Base-by-base conservation (phyloP, 2,888 invertebrate genomes). In the Rosalia funebris region DNA sequence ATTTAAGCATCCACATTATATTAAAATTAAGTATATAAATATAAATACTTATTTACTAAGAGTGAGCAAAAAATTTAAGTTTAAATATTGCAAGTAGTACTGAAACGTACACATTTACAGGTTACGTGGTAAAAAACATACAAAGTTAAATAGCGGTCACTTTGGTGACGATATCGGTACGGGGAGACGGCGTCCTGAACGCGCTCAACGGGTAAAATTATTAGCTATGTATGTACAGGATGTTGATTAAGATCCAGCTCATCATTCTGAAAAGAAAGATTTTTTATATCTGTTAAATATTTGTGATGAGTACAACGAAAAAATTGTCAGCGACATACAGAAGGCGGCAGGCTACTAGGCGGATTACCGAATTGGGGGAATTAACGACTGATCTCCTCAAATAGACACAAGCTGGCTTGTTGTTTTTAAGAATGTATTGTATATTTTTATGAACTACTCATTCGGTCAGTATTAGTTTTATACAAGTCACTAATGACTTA, bases 1-100 rank as follows among this genome's bases (percentile, higher is more conserved):
- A 25, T 20, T 44, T 12, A 5, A n/a, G 9, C 1, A n/a, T 25
- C n/a, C 14, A 12, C n/a, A 47, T 17, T 11, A 12, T 37, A 20
- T 20, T 36, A 48, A 36, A 17, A 34, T 47, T 34, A 47, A 36
- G 10, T 37, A 48, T 19, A 1, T 48, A 48, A 36, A 20, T 36
- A 48, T 16, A 48, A 48, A 48, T 48, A 48, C 48, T 48, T 48
- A 48, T 32, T 34, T 37, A 48, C 17, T n/a, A 15, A 48, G 12
- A 44, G 1, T 7, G 14, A 2, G 2, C 25, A 19, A 3, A 34
- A 34, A 34, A 34, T 10, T 10, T 10, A 34, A 34, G 2, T 34
- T 2, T 34, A 7, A 34, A 11, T 34, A 34, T 11, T 7, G 11
- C 11, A 34, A n/a, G 34, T 34, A 34, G 34, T 10, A 5, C 10